phyloP scores from a whole-genome alignment of 2,113 vertebrate species.

The Nansenia antarctica region DNA sequence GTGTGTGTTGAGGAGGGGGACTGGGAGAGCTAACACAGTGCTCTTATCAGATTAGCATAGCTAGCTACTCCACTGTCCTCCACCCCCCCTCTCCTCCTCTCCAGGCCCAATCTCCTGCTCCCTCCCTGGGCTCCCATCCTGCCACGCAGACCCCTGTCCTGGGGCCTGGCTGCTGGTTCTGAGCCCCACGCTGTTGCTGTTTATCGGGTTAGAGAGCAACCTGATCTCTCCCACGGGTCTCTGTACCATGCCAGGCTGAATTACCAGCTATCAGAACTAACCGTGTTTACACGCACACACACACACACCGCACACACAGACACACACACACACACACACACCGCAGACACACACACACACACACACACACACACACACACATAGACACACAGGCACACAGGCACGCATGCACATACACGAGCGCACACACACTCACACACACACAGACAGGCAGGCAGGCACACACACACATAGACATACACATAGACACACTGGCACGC shows the following conservation, averaged over 20 bases:
- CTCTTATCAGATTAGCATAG: conserved; percentile 56
- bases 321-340: conserved; percentile 1
- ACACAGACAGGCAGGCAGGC: not conserved
- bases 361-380: conserved; percentile 6
- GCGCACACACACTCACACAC: conserved; percentile 7
- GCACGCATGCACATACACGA: too few relatives aligned
- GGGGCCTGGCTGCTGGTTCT: not conserved
- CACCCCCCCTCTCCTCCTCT: not conserved
- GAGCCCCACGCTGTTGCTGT: conserved; percentile 1
- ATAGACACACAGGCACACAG: conserved; percentile 2
- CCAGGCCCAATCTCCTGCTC: conserved; percentile 23
- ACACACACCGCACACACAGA: not conserved
- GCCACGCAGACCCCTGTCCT: conserved; percentile 3
- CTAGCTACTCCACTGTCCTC: conserved; percentile 15
- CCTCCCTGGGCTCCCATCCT: conserved; percentile 27
- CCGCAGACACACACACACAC: not conserved
- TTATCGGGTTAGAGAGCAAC: conserved; percentile 22
- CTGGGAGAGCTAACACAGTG: conserved; percentile 27
- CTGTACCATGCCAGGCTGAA: not conserved
- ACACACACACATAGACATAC: not conserved
- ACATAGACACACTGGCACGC: not conserved
- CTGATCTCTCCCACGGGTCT: conserved; percentile 10
- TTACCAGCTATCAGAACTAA: too few relatives aligned
- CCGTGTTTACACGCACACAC: not conserved
- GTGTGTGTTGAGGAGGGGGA: not conserved